These are phyloP conservation scores for Pipra filicauda DNA, from an alignment of 2,113 vertebrate species.

Conservation along the genomic window DNA sequence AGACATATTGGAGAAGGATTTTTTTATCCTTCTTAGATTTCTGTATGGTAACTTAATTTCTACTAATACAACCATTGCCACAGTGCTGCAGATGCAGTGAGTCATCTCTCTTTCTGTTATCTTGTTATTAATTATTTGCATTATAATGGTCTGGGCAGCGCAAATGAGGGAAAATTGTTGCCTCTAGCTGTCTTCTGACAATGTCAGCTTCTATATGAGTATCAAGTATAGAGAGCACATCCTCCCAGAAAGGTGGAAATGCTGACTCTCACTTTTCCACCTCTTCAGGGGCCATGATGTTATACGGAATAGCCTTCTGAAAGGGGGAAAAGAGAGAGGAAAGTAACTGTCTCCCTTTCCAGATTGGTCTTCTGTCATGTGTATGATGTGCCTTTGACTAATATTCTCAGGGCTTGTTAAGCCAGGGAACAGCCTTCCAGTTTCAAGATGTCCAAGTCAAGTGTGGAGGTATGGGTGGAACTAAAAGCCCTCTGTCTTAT, in stretches of 20 bases:
- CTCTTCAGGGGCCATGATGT: rapidly evolving
- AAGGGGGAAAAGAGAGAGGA: background rate
- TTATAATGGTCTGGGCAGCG: background rate
- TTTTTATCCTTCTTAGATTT: background rate
- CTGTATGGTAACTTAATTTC: background rate
- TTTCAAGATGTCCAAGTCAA: background rate
- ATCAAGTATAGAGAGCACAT: background rate
- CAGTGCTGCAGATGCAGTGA: background rate
- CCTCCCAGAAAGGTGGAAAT: background rate
- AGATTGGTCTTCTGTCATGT: background rate
- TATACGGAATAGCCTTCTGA: background rate
- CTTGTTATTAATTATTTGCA: background rate
- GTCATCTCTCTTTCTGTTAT: background rate
- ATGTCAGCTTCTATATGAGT: background rate
- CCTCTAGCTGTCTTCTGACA: background rate
- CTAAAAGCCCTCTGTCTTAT: background rate
- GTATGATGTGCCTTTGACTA: background rate
- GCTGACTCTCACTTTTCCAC: background rate
- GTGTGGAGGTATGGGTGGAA: background rate
- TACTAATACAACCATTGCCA: background rate
- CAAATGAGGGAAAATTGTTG: background rate
- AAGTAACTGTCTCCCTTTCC: rapidly evolving
- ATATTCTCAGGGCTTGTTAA: background rate
- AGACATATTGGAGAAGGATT: background rate
- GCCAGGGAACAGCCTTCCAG: background rate